Conservation (phyloP, 2,888 invertebrate species). For the Metacarcinus magister region DNA sequence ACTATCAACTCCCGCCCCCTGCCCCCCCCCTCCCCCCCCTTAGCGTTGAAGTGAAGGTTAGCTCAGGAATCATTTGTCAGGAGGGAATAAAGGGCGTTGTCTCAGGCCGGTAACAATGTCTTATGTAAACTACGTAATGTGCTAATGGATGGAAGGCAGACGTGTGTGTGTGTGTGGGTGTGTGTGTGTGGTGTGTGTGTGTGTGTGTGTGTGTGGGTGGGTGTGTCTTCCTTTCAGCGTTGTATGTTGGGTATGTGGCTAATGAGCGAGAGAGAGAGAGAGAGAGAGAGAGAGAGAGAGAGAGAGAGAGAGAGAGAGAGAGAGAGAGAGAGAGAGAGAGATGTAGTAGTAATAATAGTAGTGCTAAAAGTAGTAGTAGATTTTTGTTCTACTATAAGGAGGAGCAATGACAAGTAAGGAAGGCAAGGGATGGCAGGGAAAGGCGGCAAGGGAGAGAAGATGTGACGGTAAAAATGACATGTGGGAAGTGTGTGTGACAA, state of each 20-base stretch:
- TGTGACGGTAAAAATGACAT: not conserved
- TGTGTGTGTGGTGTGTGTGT: too few relatives aligned
- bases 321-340: not conserved
- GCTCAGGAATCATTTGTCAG: not conserved
- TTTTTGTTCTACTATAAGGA: not conserved
- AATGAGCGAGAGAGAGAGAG: too few relatives aligned
- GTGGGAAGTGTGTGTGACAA: not conserved
- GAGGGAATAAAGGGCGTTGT: not conserved
- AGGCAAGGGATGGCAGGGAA: not conserved
- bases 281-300: too few relatives aligned
- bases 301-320: too few relatives aligned
- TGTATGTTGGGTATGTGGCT: too few relatives aligned
- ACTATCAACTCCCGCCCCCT: too few relatives aligned
- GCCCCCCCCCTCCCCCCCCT: too few relatives aligned
- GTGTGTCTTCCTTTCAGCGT: too few relatives aligned
- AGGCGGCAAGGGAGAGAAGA: not conserved
- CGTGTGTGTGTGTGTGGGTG: too few relatives aligned
- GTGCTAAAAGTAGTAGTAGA: conserved; percentile 19
- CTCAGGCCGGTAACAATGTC: not conserved
- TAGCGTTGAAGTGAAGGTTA: too few relatives aligned
- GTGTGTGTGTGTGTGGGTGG: too few relatives aligned
- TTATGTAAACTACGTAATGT: not conserved
- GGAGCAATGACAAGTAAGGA: conserved; percentile 21
- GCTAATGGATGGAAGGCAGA: not conserved
- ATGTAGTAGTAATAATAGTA: too few relatives aligned